Conservation (phyloP, 2,888 invertebrate genomes). For the Parasteatoda lunata region DNA sequence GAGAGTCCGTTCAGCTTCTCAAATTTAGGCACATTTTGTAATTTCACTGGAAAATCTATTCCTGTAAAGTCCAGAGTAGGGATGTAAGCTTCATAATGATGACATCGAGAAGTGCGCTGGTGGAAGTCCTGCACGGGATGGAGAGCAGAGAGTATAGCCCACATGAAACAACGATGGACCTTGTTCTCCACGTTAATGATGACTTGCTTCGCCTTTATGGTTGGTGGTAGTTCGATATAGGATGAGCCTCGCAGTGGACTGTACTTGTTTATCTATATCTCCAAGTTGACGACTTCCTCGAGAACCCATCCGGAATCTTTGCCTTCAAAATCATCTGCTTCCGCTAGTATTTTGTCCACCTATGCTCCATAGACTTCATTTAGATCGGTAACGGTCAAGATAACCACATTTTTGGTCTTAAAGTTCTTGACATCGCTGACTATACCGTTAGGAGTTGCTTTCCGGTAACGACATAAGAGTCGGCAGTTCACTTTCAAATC, state of each 20-base stretch:
- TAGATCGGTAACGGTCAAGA: too few relatives aligned
- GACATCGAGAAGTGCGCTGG: neutral
- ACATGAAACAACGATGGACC: slow-evolving; percentile 1
- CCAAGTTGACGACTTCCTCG: too few relatives aligned
- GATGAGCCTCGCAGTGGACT: slow-evolving; percentile 4
- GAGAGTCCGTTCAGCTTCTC: neutral
- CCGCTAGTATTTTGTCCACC: too few relatives aligned
- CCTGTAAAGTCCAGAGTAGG: neutral
- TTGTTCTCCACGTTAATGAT: neutral
- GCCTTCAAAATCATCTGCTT: too few relatives aligned
- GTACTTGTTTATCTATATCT: too few relatives aligned
- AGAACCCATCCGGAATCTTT: too few relatives aligned
- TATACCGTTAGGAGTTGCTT: too few relatives aligned
- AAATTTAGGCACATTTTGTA: neutral
- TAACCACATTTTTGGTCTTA: too few relatives aligned
- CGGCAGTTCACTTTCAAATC: too few relatives aligned
- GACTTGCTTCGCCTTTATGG: neutral
- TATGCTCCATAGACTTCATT: too few relatives aligned
- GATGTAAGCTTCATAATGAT: neutral
- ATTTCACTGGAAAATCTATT: neutral
- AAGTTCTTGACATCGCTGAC: too few relatives aligned
- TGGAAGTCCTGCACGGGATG: neutral
- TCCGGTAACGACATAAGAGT: too few relatives aligned
- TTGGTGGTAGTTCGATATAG: neutral
- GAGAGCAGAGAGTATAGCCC: neutral